Evolutionary conservation across 1,140 invertebrate species (phyloP), one percentile per base, ranked within the genome.

Genomic region (Atta colombica): DNA sequence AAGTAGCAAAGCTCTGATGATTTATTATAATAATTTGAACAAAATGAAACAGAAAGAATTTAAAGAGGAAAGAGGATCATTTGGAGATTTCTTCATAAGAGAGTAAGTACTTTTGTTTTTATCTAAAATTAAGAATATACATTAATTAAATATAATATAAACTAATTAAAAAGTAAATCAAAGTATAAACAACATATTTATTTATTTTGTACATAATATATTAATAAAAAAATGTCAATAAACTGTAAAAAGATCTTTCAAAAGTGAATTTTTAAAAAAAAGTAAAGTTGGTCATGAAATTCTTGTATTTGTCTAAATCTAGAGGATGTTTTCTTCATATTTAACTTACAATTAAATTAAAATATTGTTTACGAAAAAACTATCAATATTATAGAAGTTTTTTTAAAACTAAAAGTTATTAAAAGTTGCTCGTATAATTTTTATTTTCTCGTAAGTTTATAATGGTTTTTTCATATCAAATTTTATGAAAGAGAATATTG

Each of bases 51-150:
- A 93, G 61, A 86, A 92, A 2, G 91, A 93, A 69, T 86, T 95
- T 1, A 68, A 88, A 65, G 85, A 93, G 16, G 92, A 90, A 81
- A 77, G 87, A 25, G 93, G 93, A 28, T 95, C 95, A 0, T 89
- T 95, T 71, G 96, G 96, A 14, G 93, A 96, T 31, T 96, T 95
- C 87, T 89, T 96, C 21, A 94, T 91, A n/a, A 87, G 90, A 60
- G 93, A 94, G 93, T 96, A 89, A 93, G 92, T 93, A 88, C 21
- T 28, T 71, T 18, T 65, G 25, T 72, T 71, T 28, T 55, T 71
- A 0, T 10, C 14, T 31, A 55, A 8, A 14, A 31, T 61, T 21
- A 45, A 25, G 2, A 14, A 45, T 39, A 45, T 66, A 28, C 39
- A 66, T 66, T 61, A 39, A n/a, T 21, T 68, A 14, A 28, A 18